phyloP scores from a whole-genome alignment of 2,797 vertebrate species.

The Molossus molossus region DNA sequence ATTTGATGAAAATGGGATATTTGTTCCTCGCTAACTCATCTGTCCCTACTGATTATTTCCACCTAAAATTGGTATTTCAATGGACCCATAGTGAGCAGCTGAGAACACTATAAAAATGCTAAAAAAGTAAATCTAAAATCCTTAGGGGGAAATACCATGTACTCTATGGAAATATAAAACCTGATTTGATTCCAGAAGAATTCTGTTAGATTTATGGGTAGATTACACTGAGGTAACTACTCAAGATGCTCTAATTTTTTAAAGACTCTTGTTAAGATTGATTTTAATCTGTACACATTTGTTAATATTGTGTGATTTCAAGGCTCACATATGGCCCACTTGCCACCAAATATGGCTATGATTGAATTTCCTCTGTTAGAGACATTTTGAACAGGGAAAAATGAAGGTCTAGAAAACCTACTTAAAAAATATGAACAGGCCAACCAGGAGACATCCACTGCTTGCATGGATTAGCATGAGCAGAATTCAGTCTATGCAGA shows the following conservation, averaged over 20 bases:
- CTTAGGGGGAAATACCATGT: no score
- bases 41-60: neutral
- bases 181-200: neutral
- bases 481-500: neutral
- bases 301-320: conserved; percentile 5
- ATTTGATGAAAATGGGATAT: neutral
- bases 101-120: neutral
- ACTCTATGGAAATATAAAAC: neutral
- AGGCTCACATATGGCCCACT: neutral
- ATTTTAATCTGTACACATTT: neutral
- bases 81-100: neutral
- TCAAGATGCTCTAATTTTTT: neutral
- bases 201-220: neutral
- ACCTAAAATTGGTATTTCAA: neutral
- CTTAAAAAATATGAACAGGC: neutral
- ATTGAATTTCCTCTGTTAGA: conserved; percentile 20
- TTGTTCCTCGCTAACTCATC: conserved; percentile 21
- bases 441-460: neutral
- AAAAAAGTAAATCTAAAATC: conserved; percentile 33
- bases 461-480: neutral
- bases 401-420: neutral
- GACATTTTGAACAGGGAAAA: neutral
- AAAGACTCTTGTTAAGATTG: neutral
- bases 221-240: neutral
- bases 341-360: neutral